These are phyloP conservation scores for Mastomys coucha DNA, from an alignment of 2,113 vertebrate genomes.

Conservation along the genomic window DNA sequence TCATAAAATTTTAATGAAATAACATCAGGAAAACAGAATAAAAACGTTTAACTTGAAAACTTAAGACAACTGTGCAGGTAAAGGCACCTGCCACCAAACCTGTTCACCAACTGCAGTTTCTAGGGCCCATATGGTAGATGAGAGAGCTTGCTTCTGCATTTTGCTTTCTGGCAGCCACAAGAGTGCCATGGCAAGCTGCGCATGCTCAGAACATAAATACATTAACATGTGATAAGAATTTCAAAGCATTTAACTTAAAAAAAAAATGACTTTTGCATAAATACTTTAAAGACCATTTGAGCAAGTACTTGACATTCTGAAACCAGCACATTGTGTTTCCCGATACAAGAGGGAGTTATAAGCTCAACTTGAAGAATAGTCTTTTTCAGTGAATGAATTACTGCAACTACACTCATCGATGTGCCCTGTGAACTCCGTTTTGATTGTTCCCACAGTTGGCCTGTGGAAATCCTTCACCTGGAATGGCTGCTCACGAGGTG, in stretches of 20 bases:
- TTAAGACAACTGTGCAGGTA: not conserved
- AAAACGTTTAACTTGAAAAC: conserved; percentile 30
- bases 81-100: not conserved
- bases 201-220: not conserved
- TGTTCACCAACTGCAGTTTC: not conserved
- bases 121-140: no score
- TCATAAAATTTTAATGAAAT: not conserved
- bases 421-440: not conserved
- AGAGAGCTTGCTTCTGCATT: not conserved
- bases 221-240: not conserved
- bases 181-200: fast-evolving
- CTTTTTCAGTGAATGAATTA: conserved; percentile 9
- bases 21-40: not conserved
- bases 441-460: not conserved
- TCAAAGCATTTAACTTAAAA: not conserved
- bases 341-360: not conserved
- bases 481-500: not conserved
- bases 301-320: not conserved
- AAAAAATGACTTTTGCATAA: conserved; percentile 69
- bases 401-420: not conserved
- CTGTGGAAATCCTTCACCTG: not conserved
- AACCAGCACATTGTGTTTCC: not conserved
- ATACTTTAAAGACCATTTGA: not conserved
- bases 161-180: not conserved
- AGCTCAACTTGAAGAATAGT: not conserved